These are phyloP conservation scores for Synanthedon vespiformis DNA, from an alignment of 2,888 invertebrate genomes.

Conservation along the genomic window DNA sequence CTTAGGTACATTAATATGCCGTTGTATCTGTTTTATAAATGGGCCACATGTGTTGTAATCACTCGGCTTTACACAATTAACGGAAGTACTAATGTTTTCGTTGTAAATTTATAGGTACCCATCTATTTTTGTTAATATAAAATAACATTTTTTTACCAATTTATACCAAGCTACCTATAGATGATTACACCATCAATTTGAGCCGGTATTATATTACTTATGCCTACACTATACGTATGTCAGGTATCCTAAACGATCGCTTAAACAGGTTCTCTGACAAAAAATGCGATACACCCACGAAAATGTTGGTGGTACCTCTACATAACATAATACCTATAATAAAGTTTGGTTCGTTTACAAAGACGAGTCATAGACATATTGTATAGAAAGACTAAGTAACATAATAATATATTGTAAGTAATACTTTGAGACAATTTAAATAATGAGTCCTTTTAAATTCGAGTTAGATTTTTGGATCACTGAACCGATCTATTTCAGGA, in stretches of 20 bases:
- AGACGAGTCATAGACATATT: too few relatives aligned
- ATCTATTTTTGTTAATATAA: too few relatives aligned
- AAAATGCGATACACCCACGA: constrained; percentile 7
- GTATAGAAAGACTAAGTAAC: too few relatives aligned
- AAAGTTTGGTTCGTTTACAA: too few relatives aligned
- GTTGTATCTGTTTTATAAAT: neutral
- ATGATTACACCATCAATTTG: too few relatives aligned
- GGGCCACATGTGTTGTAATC: neutral
- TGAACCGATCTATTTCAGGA: too few relatives aligned
- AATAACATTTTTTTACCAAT: neutral
- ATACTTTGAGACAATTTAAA: too few relatives aligned
- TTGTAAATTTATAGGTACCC: too few relatives aligned
- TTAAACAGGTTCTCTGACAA: constrained; percentile 11
- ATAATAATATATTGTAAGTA: too few relatives aligned
- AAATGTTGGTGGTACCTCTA: neutral
- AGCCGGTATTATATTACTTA: neutral
- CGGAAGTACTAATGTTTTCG: neutral
- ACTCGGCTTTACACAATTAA: neutral
- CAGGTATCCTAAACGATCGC: constrained; percentile 6
- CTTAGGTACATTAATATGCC: neutral
- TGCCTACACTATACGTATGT: neutral
- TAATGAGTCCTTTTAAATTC: too few relatives aligned
- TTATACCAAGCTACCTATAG: too few relatives aligned
- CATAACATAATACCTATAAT: neutral
- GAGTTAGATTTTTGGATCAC: too few relatives aligned